Evolutionary conservation across 2,797 vertebrate genomes (phyloP).

Genomic region (Hafferia zeledoni): DNA sequence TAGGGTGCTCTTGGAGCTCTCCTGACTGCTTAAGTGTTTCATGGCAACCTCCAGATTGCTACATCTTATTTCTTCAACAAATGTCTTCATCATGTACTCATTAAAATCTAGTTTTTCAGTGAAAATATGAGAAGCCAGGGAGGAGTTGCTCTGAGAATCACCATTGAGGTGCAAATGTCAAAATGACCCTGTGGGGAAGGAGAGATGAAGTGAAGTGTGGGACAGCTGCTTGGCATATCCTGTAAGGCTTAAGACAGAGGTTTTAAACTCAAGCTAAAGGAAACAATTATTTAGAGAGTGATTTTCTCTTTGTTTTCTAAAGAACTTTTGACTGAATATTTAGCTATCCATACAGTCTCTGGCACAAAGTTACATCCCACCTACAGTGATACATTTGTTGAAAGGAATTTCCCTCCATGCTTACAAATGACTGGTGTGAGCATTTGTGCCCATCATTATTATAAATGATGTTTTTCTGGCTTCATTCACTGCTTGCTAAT

Average conservation of each 20-base stretch:
- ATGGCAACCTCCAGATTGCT: neutral
- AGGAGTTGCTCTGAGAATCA: neutral
- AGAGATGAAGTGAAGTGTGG: neutral
- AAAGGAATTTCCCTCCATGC: constrained; percentile 10
- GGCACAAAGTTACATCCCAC: neutral
- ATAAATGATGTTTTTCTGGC: constrained; percentile 34
- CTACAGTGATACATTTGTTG: neutral
- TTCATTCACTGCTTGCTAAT: constrained; percentile 8
- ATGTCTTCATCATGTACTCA: neutral
- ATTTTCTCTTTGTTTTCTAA: constrained; percentile 3
- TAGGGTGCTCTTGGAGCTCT: neutral
- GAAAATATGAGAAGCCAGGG: neutral
- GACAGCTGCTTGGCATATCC: neutral
- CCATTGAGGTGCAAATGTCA: neutral
- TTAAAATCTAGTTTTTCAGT: neutral
- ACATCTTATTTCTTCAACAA: neutral
- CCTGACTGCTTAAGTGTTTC: neutral
- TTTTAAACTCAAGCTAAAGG: neutral
- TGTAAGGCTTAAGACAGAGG: neutral
- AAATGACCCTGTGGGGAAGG: neutral
- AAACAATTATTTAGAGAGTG: neutral
- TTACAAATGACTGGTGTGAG: neutral
- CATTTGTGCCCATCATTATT: constrained; percentile 2
- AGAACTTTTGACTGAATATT: neutral
- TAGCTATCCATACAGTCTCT: neutral